These are phyloP conservation scores for Podarcis muralis DNA, from an alignment of 2,113 vertebrate species.

Conservation along the genomic window DNA sequence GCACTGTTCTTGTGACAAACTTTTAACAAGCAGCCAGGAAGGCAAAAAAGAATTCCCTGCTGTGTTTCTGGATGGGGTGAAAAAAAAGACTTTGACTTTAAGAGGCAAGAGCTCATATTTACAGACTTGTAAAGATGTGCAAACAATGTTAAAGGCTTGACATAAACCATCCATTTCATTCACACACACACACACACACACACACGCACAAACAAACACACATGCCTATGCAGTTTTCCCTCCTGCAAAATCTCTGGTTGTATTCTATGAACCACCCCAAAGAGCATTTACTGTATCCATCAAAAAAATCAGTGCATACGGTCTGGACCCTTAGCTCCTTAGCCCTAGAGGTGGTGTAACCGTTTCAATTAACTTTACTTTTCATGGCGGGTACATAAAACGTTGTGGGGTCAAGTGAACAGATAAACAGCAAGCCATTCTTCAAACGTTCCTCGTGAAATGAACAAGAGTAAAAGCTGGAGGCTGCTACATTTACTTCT, in stretches of 20 bases:
- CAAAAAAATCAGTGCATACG: conserved; percentile 8
- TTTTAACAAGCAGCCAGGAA: background rate
- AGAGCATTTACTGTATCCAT: conserved; percentile 11
- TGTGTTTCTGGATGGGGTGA: background rate
- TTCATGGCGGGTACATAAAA: conserved; percentile 57
- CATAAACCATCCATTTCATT: background rate
- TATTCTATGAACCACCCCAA: background rate
- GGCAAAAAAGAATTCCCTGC: background rate
- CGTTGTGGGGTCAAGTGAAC: conserved; percentile 52
- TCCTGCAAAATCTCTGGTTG: background rate
- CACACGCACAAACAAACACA: too few relatives aligned
- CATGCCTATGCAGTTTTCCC: background rate
- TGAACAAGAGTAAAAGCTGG: conserved; percentile 67
- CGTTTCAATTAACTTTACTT: conserved; percentile 60
- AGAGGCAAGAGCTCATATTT: background rate
- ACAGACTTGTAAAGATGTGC: conserved; percentile 8
- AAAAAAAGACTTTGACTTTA: background rate
- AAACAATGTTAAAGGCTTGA: background rate
- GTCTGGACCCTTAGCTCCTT: conserved; percentile 32
- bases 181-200: too few relatives aligned
- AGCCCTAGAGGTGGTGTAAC: conserved; percentile 17
- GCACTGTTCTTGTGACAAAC: background rate
- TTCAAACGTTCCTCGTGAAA: conserved; percentile 58
- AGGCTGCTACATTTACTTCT: conserved; percentile 67
- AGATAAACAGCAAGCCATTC: conserved; percentile 46